A percentile compares a stretch with the other conserved stretches of the same genome.
Conservation (phyloP, 2,113 vertebrate species). For the Zosterops japonicus region DNA sequence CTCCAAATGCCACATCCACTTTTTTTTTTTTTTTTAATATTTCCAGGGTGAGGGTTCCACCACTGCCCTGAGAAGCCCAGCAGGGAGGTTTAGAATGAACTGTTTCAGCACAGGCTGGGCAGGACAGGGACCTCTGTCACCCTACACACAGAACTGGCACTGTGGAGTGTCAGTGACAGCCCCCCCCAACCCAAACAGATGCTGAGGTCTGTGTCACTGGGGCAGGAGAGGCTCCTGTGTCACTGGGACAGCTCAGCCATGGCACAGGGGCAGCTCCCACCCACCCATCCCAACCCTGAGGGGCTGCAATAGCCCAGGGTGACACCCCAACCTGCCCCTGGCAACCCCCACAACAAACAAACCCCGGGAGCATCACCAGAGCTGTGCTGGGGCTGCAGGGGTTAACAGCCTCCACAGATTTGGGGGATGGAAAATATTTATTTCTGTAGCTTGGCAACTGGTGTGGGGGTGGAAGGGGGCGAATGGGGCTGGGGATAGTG, state of each 20-base stretch:
- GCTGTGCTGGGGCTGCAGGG: background rate
- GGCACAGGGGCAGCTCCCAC: background rate
- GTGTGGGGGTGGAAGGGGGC: too few species aligned
- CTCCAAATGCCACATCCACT: background rate
- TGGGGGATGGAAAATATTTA: background rate
- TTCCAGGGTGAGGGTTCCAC: background rate
- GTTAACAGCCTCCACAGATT: background rate
- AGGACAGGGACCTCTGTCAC: background rate
- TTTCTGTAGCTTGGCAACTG: background rate
- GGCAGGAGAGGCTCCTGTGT: background rate
- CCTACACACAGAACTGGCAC: rapidly evolving
- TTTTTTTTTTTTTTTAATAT: too few species aligned
- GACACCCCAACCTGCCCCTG: background rate
- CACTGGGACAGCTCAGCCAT: rapidly evolving
- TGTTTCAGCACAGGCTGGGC: background rate
- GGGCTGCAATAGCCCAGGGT: background rate
- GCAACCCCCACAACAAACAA: background rate
- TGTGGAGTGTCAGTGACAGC: background rate
- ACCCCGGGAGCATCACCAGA: rapidly evolving
- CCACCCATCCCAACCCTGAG: rapidly evolving
- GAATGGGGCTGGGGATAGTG: background rate
- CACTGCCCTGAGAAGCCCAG: background rate
- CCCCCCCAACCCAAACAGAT: background rate
- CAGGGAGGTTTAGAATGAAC: background rate
- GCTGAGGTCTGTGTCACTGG: background rate